phyloP scores from a whole-genome alignment of 92 coral and sea anemone species.

The Parazoanthus atlanticus region DNA sequence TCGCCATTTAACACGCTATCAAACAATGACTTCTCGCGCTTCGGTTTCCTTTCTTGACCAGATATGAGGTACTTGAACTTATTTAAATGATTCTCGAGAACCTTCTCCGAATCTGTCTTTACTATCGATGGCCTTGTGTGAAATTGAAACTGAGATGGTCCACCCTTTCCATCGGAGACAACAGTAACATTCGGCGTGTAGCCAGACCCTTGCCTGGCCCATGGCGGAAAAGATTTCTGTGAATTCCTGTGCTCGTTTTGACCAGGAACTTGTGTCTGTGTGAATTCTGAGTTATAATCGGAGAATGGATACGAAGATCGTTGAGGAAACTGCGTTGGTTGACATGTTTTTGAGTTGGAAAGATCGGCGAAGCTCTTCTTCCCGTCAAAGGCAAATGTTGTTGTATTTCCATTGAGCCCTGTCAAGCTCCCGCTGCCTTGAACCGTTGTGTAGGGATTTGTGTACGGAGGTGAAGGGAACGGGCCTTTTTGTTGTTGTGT shows the following conservation, averaged over 20 bases:
- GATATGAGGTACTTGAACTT: constrained; percentile 73
- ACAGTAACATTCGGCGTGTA: constrained; percentile 87
- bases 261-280: constrained; percentile 25
- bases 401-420: constrained; percentile 29
- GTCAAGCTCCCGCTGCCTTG: constrained; percentile 45
- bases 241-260: constrained; percentile 38
- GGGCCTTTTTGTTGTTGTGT: constrained; percentile 41
- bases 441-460: constrained; percentile 37
- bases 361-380: constrained; percentile 28
- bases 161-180: constrained; percentile 78
- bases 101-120: constrained; percentile 83
- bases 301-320: constrained; percentile 6
- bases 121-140: constrained; percentile 25
- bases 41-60: constrained; percentile 63
- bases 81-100: constrained; percentile 81
- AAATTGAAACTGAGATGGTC: constrained; percentile 65
- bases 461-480: constrained; percentile 39
- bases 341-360: constrained; percentile 12
- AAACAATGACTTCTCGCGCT: constrained; percentile 45
- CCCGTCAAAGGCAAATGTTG: constrained; percentile 3
- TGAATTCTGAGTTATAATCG: constrained; percentile 28
- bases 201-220: constrained; percentile 67
- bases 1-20: constrained; percentile 50
- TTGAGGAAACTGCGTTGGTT: constrained; percentile 3
- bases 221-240: constrained; percentile 45